Base-by-base conservation (phyloP, 2,888 invertebrate genomes). In the Melanostoma mellinum region DNA sequence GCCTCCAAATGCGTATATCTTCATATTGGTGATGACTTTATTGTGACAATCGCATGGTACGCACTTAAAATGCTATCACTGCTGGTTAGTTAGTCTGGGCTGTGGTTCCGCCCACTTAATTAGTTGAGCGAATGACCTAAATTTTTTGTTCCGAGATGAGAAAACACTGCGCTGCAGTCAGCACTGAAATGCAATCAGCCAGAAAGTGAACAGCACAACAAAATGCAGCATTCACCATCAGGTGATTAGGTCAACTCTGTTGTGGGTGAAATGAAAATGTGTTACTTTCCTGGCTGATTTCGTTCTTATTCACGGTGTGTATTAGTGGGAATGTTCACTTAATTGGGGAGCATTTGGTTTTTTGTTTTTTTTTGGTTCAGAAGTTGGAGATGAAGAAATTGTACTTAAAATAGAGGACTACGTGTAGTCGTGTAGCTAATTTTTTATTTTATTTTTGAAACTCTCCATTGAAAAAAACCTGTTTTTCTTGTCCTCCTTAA, bases 101-200 rank as follows among this genome's bases (percentile, higher is more conserved):
- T 76, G 80, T 67, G 71, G 71, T 67, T 60, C 71, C 71, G 67
- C 71, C 65, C 67, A 72, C 80, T 80, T 80, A 80, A 80, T 80
- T 76, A 72, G 81, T 72, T 38, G 20, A 46, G 72, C 72, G 55
- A 67, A 38, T 81, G 76, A 81, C 81, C 81, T 30, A 81, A 61
- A 72, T 20, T 77, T 61, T 50, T 36, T 38, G 40, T 65, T 56
- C 50, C 30, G 69, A 50, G 75, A 63, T 56, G 77, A 77, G 8
- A 36, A 4, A 9, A 9, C 30, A 6, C 52, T 46, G 46, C 9
- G 30, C 42, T 42, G 42, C 30, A 63, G 63, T 20, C 38, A 50
- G 10, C 42, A 3, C 56, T n/a, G 3, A 60, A 68, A 76, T 68
- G 72, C 61, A 77, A 77, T 73, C 72, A 65, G 35, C 72, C 61